phyloP scores from a whole-genome alignment of 2,888 invertebrate species.

The Tupiocoris notatus region DNA sequence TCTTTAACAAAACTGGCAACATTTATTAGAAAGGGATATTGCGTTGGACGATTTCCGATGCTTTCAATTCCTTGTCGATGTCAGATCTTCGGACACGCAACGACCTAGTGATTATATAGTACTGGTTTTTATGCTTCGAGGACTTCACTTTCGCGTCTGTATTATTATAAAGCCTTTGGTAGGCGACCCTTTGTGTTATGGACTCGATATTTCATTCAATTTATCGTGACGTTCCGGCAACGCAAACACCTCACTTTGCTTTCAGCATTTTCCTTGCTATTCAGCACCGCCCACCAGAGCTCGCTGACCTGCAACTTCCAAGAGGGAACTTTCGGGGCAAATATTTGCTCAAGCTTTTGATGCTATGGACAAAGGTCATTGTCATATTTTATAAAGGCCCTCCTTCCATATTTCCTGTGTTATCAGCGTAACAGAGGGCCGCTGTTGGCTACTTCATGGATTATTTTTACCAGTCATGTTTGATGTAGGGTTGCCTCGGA shows the following conservation, averaged over 20 bases:
- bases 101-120: no score
- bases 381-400: conserved; percentile 5
- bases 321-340: not conserved
- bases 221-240: not conserved
- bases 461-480: not conserved
- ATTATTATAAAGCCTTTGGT: no score
- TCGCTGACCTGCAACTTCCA: not conserved
- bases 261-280: not conserved
- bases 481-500: not conserved
- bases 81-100: no score
- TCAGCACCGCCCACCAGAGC: not conserved
- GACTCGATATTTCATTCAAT: not conserved
- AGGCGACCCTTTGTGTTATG: not conserved
- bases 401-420: not conserved
- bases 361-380: conserved; percentile 8
- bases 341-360: conserved; percentile 8
- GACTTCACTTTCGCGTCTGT: no score
- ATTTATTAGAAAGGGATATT: no score
- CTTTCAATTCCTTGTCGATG: no score
- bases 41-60: no score
- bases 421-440: not conserved
- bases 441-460: not conserved
- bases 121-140: no score
- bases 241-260: not conserved
- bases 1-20: no score